Percentiles rank a stretch among this genome's conserved stretches.
phyloP scores from a whole-genome alignment of 2,797 vertebrate species.

The Melopsittacus undulatus region DNA sequence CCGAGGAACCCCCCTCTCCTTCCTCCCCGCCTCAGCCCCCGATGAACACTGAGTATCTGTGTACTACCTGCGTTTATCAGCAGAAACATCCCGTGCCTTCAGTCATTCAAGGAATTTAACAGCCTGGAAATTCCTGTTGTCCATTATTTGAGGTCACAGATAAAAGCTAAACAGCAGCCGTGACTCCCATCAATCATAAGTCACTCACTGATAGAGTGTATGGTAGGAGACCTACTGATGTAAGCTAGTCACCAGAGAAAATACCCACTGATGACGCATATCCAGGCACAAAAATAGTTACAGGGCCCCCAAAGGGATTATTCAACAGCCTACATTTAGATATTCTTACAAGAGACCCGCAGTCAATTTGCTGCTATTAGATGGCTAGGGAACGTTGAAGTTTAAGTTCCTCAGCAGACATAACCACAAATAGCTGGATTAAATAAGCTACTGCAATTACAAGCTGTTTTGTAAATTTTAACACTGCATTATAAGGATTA shows the following conservation, averaged over 20 bases:
- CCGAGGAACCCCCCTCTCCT: constrained; percentile 71
- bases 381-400: constrained; percentile 71
- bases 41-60: constrained; percentile 72
- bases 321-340: constrained; percentile 97
- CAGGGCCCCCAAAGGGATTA: constrained; percentile 94
- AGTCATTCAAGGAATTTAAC: constrained; percentile 87
- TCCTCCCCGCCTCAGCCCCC: constrained; percentile 42
- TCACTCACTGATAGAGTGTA: constrained; percentile 89
- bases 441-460: constrained; percentile 69
- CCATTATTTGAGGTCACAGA: constrained; percentile 84
- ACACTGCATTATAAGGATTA: constrained; percentile 53
- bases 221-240: constrained; percentile 98
- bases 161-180: constrained; percentile 81
- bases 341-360: constrained; percentile 87
- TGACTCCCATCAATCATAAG: constrained; percentile 93
- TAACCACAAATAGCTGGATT: constrained; percentile 77
- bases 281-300: constrained; percentile 99
- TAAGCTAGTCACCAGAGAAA: constrained; percentile 99
- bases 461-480: constrained; percentile 70
- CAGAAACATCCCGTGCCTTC: constrained; percentile 84
- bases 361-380: constrained; percentile 74
- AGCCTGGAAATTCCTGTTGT: constrained; percentile 86
- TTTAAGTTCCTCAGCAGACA: constrained; percentile 76
- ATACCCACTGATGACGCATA: constrained; percentile 99
- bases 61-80: constrained; percentile 87